A percentile compares a stretch with the other conserved stretches of the same genome.
These are phyloP conservation scores for Streptopelia turtur DNA, from an alignment of 2,797 vertebrate genomes.

Conservation along the genomic window DNA sequence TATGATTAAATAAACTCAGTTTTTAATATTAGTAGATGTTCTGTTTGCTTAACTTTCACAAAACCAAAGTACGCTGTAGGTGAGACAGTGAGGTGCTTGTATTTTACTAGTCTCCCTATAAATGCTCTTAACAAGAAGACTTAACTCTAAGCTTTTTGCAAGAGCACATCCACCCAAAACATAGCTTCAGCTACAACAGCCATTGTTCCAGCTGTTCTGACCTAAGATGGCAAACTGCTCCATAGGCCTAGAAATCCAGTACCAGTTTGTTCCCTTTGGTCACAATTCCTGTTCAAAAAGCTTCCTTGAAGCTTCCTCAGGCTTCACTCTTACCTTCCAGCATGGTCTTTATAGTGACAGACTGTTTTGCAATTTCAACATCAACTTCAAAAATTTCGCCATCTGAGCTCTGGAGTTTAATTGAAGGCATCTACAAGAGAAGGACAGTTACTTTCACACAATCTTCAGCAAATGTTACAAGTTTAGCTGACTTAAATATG, in stretches of 20 bases:
- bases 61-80: background rate
- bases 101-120: background rate
- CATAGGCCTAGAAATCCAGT: background rate
- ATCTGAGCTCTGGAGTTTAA: constrained; percentile 98
- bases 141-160: background rate
- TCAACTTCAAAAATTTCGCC: constrained; percentile 99
- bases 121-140: background rate
- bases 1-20: background rate
- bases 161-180: background rate
- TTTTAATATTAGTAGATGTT: background rate
- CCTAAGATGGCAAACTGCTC: background rate
- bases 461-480: background rate
- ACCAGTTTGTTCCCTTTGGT: background rate
- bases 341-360: constrained; percentile 99
- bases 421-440: constrained; percentile 92
- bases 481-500: background rate
- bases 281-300: background rate
- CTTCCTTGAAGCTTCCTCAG: background rate
- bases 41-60: background rate
- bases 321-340: constrained; percentile 90
- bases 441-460: constrained; percentile 20
- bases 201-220: background rate
- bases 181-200: background rate
- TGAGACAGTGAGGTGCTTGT: background rate
- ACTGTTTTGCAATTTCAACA: constrained; percentile 98